Percentiles rank a stretch among this genome's conserved stretches.
Conservation (phyloP, 2,113 vertebrate species). For the Pelvicachromis taeniatus region DNA sequence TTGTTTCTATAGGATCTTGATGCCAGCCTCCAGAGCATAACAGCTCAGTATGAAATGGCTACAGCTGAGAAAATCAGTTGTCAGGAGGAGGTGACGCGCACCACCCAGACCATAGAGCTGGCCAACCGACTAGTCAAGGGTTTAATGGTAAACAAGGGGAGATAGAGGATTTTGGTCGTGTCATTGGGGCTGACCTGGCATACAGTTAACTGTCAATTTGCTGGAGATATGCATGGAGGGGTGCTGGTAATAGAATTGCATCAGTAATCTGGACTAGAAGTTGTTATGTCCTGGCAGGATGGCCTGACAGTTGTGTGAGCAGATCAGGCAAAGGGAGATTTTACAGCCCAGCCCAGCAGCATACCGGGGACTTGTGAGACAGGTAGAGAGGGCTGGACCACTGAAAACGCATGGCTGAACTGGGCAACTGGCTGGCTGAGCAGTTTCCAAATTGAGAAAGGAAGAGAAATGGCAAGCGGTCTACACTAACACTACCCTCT, state of each 20-base stretch:
- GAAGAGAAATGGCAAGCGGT: conserved; percentile 14
- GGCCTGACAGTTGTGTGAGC: conserved; percentile 38
- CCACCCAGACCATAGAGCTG: conserved; percentile 73
- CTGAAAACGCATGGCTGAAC: conserved; percentile 68
- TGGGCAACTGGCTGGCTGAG: conserved; percentile 65
- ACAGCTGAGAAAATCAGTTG: conserved; percentile 74
- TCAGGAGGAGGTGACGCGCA: conserved; percentile 77
- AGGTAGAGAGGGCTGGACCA: conserved; percentile 68
- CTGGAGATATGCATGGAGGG: conserved; percentile 28
- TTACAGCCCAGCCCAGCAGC: conserved; percentile 55
- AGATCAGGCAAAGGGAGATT: conserved; percentile 33
- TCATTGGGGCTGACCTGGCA: conserved; percentile 28
- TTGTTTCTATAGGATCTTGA: conserved; percentile 74
- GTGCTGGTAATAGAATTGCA: conserved; percentile 37
- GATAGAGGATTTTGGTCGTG: conserved; percentile 11
- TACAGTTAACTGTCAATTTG: conserved; percentile 23
- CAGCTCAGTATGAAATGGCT: conserved; percentile 75
- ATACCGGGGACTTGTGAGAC: conserved; percentile 61
- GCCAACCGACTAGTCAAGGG: conserved; percentile 77
- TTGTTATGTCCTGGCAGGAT: conserved; percentile 49
- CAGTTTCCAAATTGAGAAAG: conserved; percentile 62
- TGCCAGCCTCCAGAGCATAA: conserved; percentile 72
- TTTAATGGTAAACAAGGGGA: conserved; percentile 73
- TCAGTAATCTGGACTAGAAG: conserved; percentile 46
- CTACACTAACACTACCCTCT: not conserved